Evolutionary conservation across 2,888 invertebrate genomes (phyloP).

Genomic region (Nomada ferruginata): DNA sequence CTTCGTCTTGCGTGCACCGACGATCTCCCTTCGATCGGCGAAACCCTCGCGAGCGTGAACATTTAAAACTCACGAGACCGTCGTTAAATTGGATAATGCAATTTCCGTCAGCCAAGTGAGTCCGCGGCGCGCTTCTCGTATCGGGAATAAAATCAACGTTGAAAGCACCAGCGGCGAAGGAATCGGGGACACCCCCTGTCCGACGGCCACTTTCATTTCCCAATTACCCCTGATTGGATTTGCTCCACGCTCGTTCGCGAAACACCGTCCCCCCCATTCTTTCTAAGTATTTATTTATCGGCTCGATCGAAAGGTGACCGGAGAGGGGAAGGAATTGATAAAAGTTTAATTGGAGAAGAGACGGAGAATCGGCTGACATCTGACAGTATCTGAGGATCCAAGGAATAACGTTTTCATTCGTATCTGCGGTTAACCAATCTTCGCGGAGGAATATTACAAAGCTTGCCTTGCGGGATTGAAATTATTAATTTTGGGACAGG

Average conservation of each 20-base stretch:
- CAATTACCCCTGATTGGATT: slow-evolving; percentile 40
- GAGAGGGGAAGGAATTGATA: no score
- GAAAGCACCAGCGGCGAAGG: slow-evolving; percentile 10
- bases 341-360: slow-evolving; percentile 8
- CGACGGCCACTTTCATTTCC: slow-evolving; percentile 40
- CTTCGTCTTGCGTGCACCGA: slow-evolving; percentile 19
- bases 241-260: slow-evolving; percentile 15
- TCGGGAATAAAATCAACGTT: slow-evolving; percentile 49
- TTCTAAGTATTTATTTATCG: slow-evolving; percentile 36
- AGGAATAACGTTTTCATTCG: no score
- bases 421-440: no score
- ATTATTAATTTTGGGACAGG: background rate
- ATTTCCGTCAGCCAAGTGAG: slow-evolving; percentile 44
- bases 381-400: no score
- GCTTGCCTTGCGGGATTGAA: background rate
- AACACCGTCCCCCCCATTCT: background rate
- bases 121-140: slow-evolving; percentile 23
- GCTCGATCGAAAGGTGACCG: background rate
- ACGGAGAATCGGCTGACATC: background rate
- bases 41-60: slow-evolving; percentile 16
- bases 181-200: slow-evolving; percentile 16
- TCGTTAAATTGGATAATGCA: slow-evolving; percentile 63
- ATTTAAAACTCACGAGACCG: slow-evolving; percentile 49
- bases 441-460: no score
- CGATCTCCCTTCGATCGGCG: slow-evolving; percentile 3